These are phyloP conservation scores for Prunella strophiata DNA, from an alignment of 2,797 vertebrate genomes.

Conservation along the genomic window DNA sequence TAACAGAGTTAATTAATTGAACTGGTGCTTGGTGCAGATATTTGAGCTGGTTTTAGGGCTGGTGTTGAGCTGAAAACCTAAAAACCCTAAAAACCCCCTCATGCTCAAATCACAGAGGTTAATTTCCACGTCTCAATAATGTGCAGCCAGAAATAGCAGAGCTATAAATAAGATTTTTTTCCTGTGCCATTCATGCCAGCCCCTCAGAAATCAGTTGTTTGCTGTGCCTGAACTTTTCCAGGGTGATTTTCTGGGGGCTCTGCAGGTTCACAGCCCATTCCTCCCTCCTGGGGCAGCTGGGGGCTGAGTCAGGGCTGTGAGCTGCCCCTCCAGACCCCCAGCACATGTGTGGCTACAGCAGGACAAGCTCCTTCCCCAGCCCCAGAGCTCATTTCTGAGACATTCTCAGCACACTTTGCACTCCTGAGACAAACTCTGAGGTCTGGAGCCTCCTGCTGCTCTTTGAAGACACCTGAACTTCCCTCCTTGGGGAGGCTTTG, in stretches of 20 bases:
- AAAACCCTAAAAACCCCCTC: background rate
- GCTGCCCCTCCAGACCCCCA: background rate
- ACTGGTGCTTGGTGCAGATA: background rate
- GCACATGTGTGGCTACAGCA: no score
- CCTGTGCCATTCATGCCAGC: background rate
- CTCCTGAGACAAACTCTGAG: background rate
- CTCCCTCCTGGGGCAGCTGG: background rate
- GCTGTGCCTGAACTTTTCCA: background rate
- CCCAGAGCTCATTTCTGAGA: background rate
- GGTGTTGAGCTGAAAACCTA: background rate
- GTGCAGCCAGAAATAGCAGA: background rate
- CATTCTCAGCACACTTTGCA: background rate
- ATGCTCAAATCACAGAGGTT: background rate
- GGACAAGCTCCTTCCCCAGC: background rate
- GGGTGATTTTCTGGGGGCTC: background rate
- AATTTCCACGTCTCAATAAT: background rate
- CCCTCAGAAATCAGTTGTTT: background rate
- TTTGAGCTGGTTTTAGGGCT: background rate
- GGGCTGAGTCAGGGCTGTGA: rapidly evolving
- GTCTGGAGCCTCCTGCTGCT: background rate
- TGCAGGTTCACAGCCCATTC: background rate
- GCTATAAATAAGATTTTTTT: background rate
- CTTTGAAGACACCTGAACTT: background rate
- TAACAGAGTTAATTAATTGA: background rate
- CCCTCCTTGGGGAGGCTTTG: background rate